Evolutionary conservation across 2,888 invertebrate species (phyloP), one percentile per base, ranked within the genome.

Genomic region (Loripinus fragilis): DNA sequence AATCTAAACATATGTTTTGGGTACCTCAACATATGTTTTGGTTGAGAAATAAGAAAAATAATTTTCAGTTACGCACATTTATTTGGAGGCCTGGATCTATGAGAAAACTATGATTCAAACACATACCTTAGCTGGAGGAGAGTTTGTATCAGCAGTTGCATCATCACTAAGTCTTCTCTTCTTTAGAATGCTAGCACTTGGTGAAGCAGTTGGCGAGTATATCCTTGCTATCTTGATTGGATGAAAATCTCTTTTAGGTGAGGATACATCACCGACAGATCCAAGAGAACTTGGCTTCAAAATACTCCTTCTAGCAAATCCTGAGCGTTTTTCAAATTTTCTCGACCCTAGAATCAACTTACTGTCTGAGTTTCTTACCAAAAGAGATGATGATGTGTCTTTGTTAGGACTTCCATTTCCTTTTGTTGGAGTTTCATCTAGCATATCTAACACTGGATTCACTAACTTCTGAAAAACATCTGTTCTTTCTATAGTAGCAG

Each of bases 141-240:
- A 91, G 33, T 90, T 89, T 12, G 90, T 89, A 48, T 89, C 86
- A 0, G 80, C 73, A 1, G 78, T 71, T 5, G 71, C 10, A 42
- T 85, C 86, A 2, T 78, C 88, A 67, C 80, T 86, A n/a, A 90
- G 80, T 41, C 86, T 72, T 41, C 89, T 65, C 64, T 88, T 88
- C 81, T 92, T 90, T 70, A 92, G 81, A 35, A 92, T 92, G 20
- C 92, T 90, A 8, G 91, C 90, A 81, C 90, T 91, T 0, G 92
- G 92, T 0, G 92, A 92, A 12, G 91, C 92, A 20, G 89, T 86
- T 0, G 91, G 91, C 0, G 92, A 91, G 66, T 86, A 88, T n/a
- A 90, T 74, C 30, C 83, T 80, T 8, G 85, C 76, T 45, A 87
- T 78, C 68, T 72, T 82, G 68, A 87, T 88, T 33, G 88, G 88